Percentiles rank a stretch among this genome's conserved stretches.
Evolutionary conservation across 2,888 invertebrate species (phyloP).

Genomic region (Oasisia sp.): DNA sequence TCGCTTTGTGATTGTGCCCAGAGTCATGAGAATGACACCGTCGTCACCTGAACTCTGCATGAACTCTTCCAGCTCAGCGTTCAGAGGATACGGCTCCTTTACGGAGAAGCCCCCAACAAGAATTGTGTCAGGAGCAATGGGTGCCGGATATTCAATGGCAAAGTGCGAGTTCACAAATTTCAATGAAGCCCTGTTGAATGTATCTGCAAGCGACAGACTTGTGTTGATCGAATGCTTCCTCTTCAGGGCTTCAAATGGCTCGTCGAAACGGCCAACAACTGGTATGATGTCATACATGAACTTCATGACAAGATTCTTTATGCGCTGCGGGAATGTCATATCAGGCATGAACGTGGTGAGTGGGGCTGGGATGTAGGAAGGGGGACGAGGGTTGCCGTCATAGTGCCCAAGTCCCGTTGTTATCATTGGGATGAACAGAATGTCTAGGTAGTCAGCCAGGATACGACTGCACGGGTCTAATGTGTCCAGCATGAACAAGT

Average conservation of each 20-base stretch:
- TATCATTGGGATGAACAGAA: slow-evolving; percentile 40
- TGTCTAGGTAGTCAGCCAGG: slow-evolving; percentile 41
- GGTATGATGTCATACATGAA: slow-evolving; percentile 40
- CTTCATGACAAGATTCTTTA: slow-evolving; percentile 40
- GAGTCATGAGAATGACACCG: slow-evolving; percentile 41
- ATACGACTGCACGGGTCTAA: slow-evolving; percentile 41
- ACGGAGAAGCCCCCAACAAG: slow-evolving; percentile 42
- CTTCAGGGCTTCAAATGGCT: slow-evolving; percentile 39
- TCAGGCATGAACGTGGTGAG: slow-evolving; percentile 39
- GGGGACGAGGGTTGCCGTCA: slow-evolving; percentile 42
- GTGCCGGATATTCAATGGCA: slow-evolving; percentile 42
- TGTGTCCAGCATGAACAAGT: slow-evolving; percentile 41
- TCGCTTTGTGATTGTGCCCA: slow-evolving; percentile 38
- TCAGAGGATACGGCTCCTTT: slow-evolving; percentile 27
- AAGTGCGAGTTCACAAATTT: slow-evolving; percentile 43
- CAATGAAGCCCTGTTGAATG: slow-evolving; percentile 37
- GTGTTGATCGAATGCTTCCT: slow-evolving; percentile 36
- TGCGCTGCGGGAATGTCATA: slow-evolving; percentile 40
- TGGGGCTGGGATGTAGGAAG: slow-evolving; percentile 41
- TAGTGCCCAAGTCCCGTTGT: slow-evolving; percentile 41
- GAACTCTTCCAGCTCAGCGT: slow-evolving; percentile 34
- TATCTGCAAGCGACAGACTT: slow-evolving; percentile 36
- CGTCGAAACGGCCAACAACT: slow-evolving; percentile 36
- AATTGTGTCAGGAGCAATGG: slow-evolving; percentile 42
- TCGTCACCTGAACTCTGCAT: slow-evolving; percentile 33